phyloP scores from a whole-genome alignment of 1,140 invertebrate species.

The Papilio xuthus region DNA sequence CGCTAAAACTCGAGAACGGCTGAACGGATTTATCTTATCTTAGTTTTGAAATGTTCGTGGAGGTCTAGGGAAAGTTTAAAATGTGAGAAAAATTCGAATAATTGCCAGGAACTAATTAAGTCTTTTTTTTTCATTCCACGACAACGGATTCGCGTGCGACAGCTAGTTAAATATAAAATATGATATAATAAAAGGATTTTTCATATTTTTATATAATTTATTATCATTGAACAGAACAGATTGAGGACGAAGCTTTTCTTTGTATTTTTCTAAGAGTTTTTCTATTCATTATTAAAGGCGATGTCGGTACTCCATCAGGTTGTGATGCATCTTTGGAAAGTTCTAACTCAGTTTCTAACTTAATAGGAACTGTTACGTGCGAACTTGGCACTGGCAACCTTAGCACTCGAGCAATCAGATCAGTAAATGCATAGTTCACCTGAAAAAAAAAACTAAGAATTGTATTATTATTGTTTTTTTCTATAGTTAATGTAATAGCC shows the following conservation, averaged over 20 bases:
- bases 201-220: constrained; percentile 41
- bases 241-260: constrained; percentile 69
- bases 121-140: too few species aligned
- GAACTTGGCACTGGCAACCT: constrained; percentile 57
- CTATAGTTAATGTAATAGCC: neutral
- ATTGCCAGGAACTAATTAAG: too few species aligned
- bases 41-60: too few species aligned
- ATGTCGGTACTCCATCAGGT: constrained; percentile 45
- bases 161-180: constrained; percentile 16
- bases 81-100: too few species aligned
- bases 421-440: constrained; percentile 72
- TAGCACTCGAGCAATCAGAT: constrained; percentile 62
- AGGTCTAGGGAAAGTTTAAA: too few species aligned
- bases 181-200: constrained; percentile 32
- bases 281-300: constrained; percentile 73
- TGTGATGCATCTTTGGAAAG: constrained; percentile 27
- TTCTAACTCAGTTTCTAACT: constrained; percentile 39
- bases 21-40: too few species aligned
- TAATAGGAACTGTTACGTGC: constrained; percentile 42
- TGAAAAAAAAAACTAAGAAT: constrained; percentile 48
- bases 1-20: too few species aligned
- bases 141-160: too few species aligned
- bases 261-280: constrained; percentile 70
- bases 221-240: constrained; percentile 75
- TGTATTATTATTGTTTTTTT: neutral